These are phyloP conservation scores for Psilopsiagon aymara DNA, from an alignment of 2,113 vertebrate species.

Conservation along the genomic window DNA sequence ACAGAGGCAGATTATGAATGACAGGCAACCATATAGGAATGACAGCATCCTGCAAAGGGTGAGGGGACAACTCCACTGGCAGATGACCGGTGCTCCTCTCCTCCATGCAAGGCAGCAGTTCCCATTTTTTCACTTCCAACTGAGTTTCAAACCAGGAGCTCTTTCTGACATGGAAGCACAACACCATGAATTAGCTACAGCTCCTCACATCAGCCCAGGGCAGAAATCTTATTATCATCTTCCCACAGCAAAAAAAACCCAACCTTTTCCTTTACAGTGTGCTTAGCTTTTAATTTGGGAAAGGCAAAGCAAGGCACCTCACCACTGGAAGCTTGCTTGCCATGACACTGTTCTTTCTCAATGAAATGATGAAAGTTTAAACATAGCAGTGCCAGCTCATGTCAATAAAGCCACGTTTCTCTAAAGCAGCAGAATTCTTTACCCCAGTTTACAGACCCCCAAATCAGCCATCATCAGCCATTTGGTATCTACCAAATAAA, in stretches of 20 bases:
- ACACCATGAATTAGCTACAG: not conserved
- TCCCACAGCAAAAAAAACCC: not conserved
- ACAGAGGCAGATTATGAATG: not conserved
- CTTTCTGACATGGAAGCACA: not conserved
- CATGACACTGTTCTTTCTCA: not conserved
- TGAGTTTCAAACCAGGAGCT: not conserved
- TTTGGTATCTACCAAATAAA: not conserved
- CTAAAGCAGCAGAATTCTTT: not conserved
- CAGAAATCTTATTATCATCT: not conserved
- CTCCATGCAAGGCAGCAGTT: not conserved
- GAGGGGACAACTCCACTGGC: not conserved
- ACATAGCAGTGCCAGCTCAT: not conserved
- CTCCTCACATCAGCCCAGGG: not conserved
- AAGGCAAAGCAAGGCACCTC: not conserved
- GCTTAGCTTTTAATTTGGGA: not conserved
- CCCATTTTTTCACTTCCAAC: not conserved
- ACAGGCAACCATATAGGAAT: not conserved
- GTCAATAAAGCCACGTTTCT: not conserved
- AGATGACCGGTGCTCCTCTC: not conserved
- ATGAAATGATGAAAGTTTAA: not conserved
- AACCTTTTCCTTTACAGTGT: not conserved
- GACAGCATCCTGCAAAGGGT: not conserved
- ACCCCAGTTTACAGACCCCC: not conserved
- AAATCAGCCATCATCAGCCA: not conserved
- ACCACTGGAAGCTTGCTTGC: fast-evolving